phyloP scores from a whole-genome alignment of 2,797 vertebrate species.

The Fratercula arctica region DNA sequence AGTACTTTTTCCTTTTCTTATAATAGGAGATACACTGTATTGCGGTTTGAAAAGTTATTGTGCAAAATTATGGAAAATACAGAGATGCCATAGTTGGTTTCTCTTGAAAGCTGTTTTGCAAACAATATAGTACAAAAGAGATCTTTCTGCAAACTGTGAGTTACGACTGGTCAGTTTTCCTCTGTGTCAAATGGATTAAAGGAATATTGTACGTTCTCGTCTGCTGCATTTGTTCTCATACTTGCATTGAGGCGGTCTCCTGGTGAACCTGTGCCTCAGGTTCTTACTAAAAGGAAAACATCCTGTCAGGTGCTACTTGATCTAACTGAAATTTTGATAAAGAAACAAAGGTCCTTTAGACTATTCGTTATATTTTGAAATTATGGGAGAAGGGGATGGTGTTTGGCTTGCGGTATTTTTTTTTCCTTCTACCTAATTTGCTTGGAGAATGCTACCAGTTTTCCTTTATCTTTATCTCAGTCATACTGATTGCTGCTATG shows the following conservation, averaged over 20 bases:
- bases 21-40: constrained; percentile 1
- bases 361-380: not conserved
- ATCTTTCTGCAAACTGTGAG: constrained; percentile 30
- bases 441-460: not conserved
- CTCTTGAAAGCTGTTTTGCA: constrained; percentile 49
- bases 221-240: constrained; percentile 18
- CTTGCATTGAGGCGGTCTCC: not conserved
- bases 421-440: not conserved
- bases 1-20: constrained; percentile 34
- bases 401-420: not conserved
- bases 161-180: constrained; percentile 13
- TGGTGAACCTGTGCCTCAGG: not conserved
- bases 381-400: not conserved
- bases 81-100: constrained; percentile 40
- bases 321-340: not conserved
- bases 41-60: constrained; percentile 35
- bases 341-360: not conserved
- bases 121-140: constrained; percentile 33
- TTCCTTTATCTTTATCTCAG: not conserved
- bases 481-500: not conserved
- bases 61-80: constrained; percentile 31
- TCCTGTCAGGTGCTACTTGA: not conserved
- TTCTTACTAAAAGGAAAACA: not conserved
- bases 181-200: constrained; percentile 35
- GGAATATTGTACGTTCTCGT: not conserved